Evolutionary conservation across 2,797 vertebrate species (phyloP).

Genomic region (Channa striata): DNA sequence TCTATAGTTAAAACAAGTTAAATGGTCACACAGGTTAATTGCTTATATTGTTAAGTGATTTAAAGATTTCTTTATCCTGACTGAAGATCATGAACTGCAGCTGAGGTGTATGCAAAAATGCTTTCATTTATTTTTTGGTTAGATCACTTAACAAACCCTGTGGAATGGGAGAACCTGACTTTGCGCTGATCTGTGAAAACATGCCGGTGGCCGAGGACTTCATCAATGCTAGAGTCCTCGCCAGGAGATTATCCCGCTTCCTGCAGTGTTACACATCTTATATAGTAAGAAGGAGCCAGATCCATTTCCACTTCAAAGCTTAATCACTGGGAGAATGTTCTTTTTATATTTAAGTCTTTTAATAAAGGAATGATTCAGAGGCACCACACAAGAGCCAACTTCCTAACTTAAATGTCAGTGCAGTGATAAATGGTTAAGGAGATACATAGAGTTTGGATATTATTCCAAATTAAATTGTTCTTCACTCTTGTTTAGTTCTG

Average conservation of each 20-base stretch:
- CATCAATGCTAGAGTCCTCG: slow-evolving; percentile 88
- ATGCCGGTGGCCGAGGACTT: slow-evolving; percentile 98
- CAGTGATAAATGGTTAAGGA: slow-evolving; percentile 36
- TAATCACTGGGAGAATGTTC: slow-evolving; percentile 28
- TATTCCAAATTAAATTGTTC: slow-evolving; percentile 32
- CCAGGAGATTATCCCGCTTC: slow-evolving; percentile 92
- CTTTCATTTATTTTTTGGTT: not conserved
- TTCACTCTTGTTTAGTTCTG: slow-evolving; percentile 31
- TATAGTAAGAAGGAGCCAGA: not conserved
- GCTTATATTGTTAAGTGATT: not conserved
- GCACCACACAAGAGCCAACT: slow-evolving; percentile 14
- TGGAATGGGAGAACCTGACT: slow-evolving; percentile 98
- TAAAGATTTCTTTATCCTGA: not conserved
- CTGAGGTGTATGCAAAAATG: not conserved
- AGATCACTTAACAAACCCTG: slow-evolving; percentile 90
- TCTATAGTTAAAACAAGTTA: not conserved
- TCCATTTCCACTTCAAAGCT: slow-evolving; percentile 31
- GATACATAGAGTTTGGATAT: slow-evolving; percentile 28
- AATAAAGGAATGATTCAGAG: slow-evolving; percentile 33
- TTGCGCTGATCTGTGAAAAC: slow-evolving; percentile 98
- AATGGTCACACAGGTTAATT: not conserved
- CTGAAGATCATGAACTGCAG: not conserved
- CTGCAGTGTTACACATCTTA: not conserved
- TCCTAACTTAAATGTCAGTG: slow-evolving; percentile 3
- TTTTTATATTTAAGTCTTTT: slow-evolving; percentile 30